phyloP scores from a whole-genome alignment of 2,888 invertebrate species.

The Pyrochroa serraticornis region DNA sequence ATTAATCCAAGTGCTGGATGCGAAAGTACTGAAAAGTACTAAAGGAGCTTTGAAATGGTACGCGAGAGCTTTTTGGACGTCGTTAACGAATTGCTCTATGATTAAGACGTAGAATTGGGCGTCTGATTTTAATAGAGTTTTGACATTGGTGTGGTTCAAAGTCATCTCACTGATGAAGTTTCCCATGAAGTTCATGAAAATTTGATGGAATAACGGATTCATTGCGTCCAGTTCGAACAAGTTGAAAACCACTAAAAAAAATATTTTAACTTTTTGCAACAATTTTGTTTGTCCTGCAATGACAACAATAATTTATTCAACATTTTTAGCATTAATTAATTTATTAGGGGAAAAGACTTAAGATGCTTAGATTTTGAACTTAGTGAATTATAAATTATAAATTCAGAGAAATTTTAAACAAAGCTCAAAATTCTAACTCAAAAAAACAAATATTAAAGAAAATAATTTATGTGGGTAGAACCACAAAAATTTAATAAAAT shows the following conservation, averaged over 20 bases:
- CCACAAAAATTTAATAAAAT: too few relatives aligned
- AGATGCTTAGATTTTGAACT: too few relatives aligned
- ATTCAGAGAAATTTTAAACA: too few relatives aligned
- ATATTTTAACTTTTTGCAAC: constrained; percentile 54
- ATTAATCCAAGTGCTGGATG: constrained; percentile 58
- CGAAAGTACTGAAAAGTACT: constrained; percentile 56
- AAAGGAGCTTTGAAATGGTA: constrained; percentile 52
- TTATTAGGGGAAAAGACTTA: too few relatives aligned
- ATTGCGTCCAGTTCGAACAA: background rate
- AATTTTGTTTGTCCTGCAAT: too few relatives aligned
- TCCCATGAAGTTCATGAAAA: constrained; percentile 2
- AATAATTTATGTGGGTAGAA: background rate
- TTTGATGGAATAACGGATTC: background rate
- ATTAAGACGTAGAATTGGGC: constrained; percentile 55
- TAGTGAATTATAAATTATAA: too few relatives aligned
- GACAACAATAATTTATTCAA: too few relatives aligned
- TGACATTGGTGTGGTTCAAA: constrained; percentile 40
- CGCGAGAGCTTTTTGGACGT: constrained; percentile 56
- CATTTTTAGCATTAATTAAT: too few relatives aligned
- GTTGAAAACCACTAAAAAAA: constrained; percentile 11
- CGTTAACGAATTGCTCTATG: constrained; percentile 60
- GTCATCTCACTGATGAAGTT: constrained; percentile 24
- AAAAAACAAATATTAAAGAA: too few relatives aligned
- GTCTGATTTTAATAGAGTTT: constrained; percentile 45
- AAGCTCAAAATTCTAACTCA: too few relatives aligned